These are phyloP conservation scores for Drosophila kurseongensis DNA, from an alignment of 1,140 invertebrate genomes.

Conservation along the genomic window DNA sequence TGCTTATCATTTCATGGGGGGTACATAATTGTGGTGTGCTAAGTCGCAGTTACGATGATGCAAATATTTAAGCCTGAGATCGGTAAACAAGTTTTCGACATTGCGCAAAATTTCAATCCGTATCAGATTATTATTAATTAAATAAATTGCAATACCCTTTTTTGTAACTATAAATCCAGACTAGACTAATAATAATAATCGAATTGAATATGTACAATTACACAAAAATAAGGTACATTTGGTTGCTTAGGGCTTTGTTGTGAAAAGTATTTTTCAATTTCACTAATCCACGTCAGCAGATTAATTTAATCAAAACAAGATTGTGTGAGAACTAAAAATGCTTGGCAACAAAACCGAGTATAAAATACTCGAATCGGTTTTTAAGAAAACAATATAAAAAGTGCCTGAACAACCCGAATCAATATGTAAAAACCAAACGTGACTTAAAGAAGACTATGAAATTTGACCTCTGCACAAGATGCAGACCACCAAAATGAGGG, in stretches of 20 bases:
- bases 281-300: not conserved
- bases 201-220: not conserved
- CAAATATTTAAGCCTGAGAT: constrained; percentile 10
- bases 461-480: constrained; percentile 26
- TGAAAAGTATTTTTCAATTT: constrained; percentile 9
- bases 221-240: constrained; percentile 1
- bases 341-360: not conserved
- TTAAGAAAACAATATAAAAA: not conserved
- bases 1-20: constrained; percentile 53
- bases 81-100: constrained; percentile 63
- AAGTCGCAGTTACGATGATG: constrained; percentile 7
- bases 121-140: not conserved
- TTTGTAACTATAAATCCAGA: not conserved
- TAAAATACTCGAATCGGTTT: constrained; percentile 9
- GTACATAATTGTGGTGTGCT: constrained; percentile 6
- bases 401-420: not conserved
- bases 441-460: not conserved
- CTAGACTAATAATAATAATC: constrained; percentile 4
- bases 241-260: constrained; percentile 12
- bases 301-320: constrained; percentile 22
- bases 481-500: constrained; percentile 35
- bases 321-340: constrained; percentile 7
- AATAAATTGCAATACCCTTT: not conserved
- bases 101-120: constrained; percentile 9
- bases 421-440: not conserved